These are phyloP conservation scores for Recurvirostra avosetta DNA, from an alignment of 2,113 vertebrate genomes.

Conservation along the genomic window DNA sequence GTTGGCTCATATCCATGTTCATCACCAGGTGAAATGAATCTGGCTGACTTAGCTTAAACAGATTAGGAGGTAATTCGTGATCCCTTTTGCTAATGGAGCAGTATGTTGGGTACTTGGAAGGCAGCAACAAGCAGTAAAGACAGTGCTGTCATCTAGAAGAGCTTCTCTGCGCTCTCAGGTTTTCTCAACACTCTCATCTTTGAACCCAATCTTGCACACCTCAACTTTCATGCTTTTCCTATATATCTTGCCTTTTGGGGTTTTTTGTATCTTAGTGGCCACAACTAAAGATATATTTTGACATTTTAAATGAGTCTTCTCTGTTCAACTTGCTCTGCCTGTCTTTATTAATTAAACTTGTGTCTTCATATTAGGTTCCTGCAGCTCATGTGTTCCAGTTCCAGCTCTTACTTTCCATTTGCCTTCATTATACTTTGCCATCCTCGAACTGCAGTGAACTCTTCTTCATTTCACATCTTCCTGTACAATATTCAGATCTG, in stretches of 20 bases:
- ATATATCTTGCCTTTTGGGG: not conserved
- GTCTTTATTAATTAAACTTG: conserved; percentile 36
- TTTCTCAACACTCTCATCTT: not conserved
- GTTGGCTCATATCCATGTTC: conserved; percentile 34
- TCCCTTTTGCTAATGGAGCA: not conserved
- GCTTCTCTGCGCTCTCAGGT: not conserved
- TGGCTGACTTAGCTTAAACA: not conserved
- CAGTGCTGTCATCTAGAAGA: not conserved
- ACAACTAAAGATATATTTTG: conserved; percentile 7
- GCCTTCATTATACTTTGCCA: conserved; percentile 11
- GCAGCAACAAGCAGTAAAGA: not conserved
- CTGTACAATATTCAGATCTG: not conserved
- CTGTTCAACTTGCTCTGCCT: not conserved
- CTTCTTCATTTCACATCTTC: not conserved
- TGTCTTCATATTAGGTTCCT: not conserved
- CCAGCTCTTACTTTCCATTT: conserved; percentile 15
- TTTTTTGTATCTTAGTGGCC: not conserved
- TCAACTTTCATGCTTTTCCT: not conserved
- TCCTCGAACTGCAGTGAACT: conserved; percentile 13
- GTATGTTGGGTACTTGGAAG: not conserved
- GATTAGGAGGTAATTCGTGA: not conserved
- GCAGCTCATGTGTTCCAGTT: not conserved
- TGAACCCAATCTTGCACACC: not conserved
- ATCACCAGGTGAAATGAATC: conserved; percentile 32
- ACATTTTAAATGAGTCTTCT: not conserved